Percentiles rank a stretch among this genome's conserved stretches.
phyloP scores from a whole-genome alignment of 2,113 vertebrate species.

The Gila orcuttii region DNA sequence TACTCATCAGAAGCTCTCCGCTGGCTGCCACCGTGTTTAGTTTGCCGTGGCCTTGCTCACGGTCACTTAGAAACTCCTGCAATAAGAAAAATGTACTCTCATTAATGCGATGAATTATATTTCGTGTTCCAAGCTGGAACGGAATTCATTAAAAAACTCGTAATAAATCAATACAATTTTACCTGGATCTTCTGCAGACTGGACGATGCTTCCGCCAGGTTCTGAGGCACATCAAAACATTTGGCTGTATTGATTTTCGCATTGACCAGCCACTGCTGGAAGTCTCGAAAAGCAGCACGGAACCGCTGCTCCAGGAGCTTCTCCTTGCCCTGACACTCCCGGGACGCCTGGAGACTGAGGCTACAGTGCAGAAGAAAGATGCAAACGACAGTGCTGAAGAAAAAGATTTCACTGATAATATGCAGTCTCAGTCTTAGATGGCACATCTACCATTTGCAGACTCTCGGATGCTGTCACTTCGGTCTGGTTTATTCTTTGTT shows the following conservation, averaged over 20 bases:
- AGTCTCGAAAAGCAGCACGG: slow-evolving; percentile 84
- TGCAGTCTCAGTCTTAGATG: not conserved
- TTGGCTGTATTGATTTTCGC: slow-evolving; percentile 93
- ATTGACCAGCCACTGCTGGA: slow-evolving; percentile 96
- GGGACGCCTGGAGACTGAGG: slow-evolving; percentile 90
- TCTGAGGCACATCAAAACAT: slow-evolving; percentile 92
- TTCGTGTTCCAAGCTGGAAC: not conserved
- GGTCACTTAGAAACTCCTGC: slow-evolving; percentile 91
- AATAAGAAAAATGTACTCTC: slow-evolving; percentile 21
- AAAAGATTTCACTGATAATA: too few species aligned
- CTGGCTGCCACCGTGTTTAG: slow-evolving; percentile 84
- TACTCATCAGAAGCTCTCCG: slow-evolving; percentile 86
- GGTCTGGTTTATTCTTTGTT: too few species aligned
- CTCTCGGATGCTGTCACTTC: not conserved
- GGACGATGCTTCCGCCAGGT: slow-evolving; percentile 82
- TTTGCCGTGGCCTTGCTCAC: slow-evolving; percentile 90
- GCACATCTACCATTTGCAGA: not conserved
- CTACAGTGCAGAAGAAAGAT: slow-evolving; percentile 68
- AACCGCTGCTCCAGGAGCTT: slow-evolving; percentile 92
- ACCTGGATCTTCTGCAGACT: slow-evolving; percentile 94
- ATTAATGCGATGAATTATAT: too few species aligned
- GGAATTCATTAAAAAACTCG: not conserved
- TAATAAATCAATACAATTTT: slow-evolving; percentile 51
- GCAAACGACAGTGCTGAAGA: not conserved
- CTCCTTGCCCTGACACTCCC: slow-evolving; percentile 94